Evolutionary conservation across 2,113 vertebrate species (phyloP), one percentile per base, ranked within the genome.

Genomic region (Takifugu flavidus): DNA sequence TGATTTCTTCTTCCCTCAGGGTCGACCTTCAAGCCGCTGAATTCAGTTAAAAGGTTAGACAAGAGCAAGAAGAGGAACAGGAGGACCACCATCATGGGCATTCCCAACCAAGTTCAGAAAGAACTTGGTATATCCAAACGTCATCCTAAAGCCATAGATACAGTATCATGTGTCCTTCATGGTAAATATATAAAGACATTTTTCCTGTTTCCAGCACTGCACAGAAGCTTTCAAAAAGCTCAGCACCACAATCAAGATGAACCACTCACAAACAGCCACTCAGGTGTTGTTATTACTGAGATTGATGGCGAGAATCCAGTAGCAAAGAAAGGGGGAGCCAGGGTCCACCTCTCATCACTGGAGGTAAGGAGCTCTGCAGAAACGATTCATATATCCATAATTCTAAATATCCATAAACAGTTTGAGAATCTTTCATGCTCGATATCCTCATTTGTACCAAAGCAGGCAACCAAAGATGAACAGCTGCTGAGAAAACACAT

Each of bases 21-120:
- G 75, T 98, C 96, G 14, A 98, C 96, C 59, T 99, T 98, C 85
- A 93, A 95, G 77, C 96, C 96, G 1, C 90, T 95, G 69, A 93
- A 94, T 62, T 91, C 94, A 65, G 86, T 93, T 51, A 94, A 93
- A 77, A 91, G 66, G 67, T n/a, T 76, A 5, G 90, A 92, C 4
- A 88, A 91, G 86, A 0, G 80, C 88, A 80, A 85, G 61, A 94
- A 91, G 74, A 89, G 93, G 34, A 92, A 74, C 74, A 91, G 96
- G 80, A 91, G 97, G 65, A 98, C 95, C 0, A 99, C 95, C 0
- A 96, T 98, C 73, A 92, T 98, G 92, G 97, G 96, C 6, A 92
- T 99, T 57, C 96, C 96, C 1, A 95, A 95, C 62, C 96, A 98
- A 0, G 91, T 98, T 78, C 96, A 98, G 70, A 94, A 92, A 72